Evolutionary conservation across 2,113 vertebrate species (phyloP), one percentile per base, ranked within the genome.

Genomic region (Hippocampus mohnikei): DNA sequence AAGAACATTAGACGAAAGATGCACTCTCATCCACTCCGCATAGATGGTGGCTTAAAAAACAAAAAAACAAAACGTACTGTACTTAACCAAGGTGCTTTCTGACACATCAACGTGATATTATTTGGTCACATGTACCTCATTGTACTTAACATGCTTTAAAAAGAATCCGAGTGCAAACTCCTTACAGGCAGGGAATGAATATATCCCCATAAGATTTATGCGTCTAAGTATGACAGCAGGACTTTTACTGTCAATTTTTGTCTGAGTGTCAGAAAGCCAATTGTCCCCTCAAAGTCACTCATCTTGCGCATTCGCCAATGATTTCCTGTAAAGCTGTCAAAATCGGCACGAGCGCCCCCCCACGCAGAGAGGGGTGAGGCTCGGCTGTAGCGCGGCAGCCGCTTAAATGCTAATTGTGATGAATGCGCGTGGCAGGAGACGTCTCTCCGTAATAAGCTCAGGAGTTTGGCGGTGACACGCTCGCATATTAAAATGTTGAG

Each of bases 321-420:
- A 87, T 88, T 87, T 90, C 73, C 80, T 85, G 78, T 88, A 82
- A 79, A 82, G 76, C 84, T 85, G 87, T 87, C 80, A 87, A 58
- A 37, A 68, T 80, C 77, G 75, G 70, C 27, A 64, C 23, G 70
- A 60, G 76, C 10, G 69, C 41, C 46, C 71, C 73, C 72, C 48
- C 70, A 23, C 6, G 56, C 56, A 16, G 56, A 16, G 15, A 5
- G 6, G 27, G 25, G 58, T 33, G 58, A 58, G 23, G 55, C 10
- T 23, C 5, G 48, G 64, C 41, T 71, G 72, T 42, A 41, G 8
- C 25, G 23, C 62, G 74, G 64, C 71, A 71, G 75, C 75, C 5
- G 60, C 71, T 75, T 72, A 80, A 86, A 64, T 70, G 53, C 73
- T 86, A 86, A 89, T 86, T 88, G 87, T 84, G 85, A 90, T 79